A percentile compares a stretch with the other conserved stretches of the same genome.
Evolutionary conservation across 2,113 vertebrate species (phyloP).

Genomic region (Datnioides undecimradiatus): DNA sequence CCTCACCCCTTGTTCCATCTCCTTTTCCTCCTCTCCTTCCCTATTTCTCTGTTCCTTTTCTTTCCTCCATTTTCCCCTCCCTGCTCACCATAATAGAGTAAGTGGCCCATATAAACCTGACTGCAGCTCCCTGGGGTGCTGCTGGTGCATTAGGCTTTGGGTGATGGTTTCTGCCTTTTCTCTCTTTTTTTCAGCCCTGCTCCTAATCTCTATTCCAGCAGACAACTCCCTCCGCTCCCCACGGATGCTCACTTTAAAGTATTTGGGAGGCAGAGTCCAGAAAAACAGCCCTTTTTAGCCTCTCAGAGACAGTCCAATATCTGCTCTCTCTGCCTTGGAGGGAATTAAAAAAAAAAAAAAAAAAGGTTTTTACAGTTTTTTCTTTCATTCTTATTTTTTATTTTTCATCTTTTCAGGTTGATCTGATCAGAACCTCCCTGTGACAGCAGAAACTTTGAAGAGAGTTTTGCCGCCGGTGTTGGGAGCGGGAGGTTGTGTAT

Average conservation of each 20-base stretch:
- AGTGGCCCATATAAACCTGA: slow-evolving; percentile 52
- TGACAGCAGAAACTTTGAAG: slow-evolving; percentile 1
- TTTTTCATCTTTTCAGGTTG: slow-evolving; percentile 6
- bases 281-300: slow-evolving; percentile 21
- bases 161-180: slow-evolving; percentile 40
- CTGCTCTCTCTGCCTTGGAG: background rate
- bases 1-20: too few relatives aligned
- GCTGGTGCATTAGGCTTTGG: slow-evolving; percentile 48
- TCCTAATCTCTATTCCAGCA: slow-evolving; percentile 52
- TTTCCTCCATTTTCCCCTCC: background rate
- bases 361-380: background rate
- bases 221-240: slow-evolving; percentile 45
- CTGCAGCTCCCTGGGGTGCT: slow-evolving; percentile 42
- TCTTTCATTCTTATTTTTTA: slow-evolving; percentile 1
- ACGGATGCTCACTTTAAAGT: slow-evolving; percentile 39
- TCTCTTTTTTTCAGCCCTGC: background rate
- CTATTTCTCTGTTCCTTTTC: background rate
- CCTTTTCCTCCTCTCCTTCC: background rate
- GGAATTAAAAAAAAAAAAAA: background rate
- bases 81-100: slow-evolving; percentile 32
- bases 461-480: background rate
- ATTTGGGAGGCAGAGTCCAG: slow-evolving; percentile 44
- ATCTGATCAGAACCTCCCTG: slow-evolving; percentile 4
- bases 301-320: slow-evolving; percentile 7
- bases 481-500: background rate